Evolutionary conservation across 2,113 vertebrate genomes (phyloP), one percentile per base, ranked within the genome.

Genomic region (Periophthalmodon schlosseri): DNA sequence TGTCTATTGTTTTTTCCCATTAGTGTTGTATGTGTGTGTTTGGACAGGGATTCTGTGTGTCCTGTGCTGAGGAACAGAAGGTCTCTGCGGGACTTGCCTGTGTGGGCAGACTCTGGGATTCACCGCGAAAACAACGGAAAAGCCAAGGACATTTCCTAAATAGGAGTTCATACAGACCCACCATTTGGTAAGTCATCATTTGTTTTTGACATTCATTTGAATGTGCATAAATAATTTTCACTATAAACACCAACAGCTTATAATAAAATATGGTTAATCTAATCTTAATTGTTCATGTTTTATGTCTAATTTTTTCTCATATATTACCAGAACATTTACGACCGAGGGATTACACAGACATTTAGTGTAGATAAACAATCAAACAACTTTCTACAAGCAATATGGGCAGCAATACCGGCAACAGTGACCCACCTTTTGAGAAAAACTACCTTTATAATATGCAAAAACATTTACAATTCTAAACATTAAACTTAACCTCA

Each of bases 71-170:
- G 82, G 93, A 94, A 94, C 94, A 94, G 91, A 94, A 94, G 94
- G 94, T 93, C 94, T 94, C 93, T 86, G 90, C 94, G 91, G 92
- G 93, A 84, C 89, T 84, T 88, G 89, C 88, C 87, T 93, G 91
- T 93, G 93, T 94, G 93, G 93, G 92, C 83, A 92, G 91, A 93
- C 82, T 93, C 90, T 88, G 92, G 94, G 93, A 93, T 94, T 94
- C 86, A 92, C 94, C 92, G 84, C 91, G 91, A 93, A 93, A 92
- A 93, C 87, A 92, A 92, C 81, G 67, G 69, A 87, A 84, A 85
- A 87, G 91, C 93, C 92, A 94, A 94, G 92, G 93, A 94, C 93
- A 92, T 92, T 91, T 91, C 89, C 90, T 81, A 85, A 90, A 84
- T 86, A 82, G 80, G 79, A 82, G 81, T 80, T 90, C 78, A 77